Conservation (phyloP, 2,113 vertebrate genomes). For the Leucoraja erinaceus region DNA sequence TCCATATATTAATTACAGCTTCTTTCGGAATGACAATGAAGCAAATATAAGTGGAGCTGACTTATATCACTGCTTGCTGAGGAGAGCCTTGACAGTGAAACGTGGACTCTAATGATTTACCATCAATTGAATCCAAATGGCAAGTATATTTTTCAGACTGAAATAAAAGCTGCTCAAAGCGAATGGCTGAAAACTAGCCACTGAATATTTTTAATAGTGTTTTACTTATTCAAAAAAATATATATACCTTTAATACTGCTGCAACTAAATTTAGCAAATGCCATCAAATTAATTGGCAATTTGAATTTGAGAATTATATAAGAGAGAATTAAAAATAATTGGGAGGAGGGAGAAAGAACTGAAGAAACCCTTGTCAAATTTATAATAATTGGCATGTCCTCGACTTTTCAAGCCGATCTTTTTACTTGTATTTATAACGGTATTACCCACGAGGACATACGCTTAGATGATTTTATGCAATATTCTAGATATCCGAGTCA, state of each 20-base stretch:
- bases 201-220: slow-evolving; percentile 3
- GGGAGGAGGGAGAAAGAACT: neutral
- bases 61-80: neutral
- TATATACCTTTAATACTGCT: neutral
- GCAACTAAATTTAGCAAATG: neutral
- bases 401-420: neutral
- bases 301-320: neutral
- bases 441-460: neutral
- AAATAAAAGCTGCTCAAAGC: neutral
- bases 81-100: neutral
- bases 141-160: neutral
- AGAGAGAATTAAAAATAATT: neutral
- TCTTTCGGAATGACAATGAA: slow-evolving; percentile 32
- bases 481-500: neutral
- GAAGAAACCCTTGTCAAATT: neutral
- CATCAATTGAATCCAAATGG: neutral
- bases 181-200: neutral
- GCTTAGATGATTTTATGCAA: neutral
- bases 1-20: slow-evolving; percentile 19
- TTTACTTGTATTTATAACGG: neutral
- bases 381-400: neutral
- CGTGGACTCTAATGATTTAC: neutral
- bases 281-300: neutral
- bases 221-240: neutral
- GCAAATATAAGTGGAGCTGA: neutral